phyloP scores from a whole-genome alignment of 30 jellyfish, hydroid and myxozoan species.

The Morbakka virulenta region DNA sequence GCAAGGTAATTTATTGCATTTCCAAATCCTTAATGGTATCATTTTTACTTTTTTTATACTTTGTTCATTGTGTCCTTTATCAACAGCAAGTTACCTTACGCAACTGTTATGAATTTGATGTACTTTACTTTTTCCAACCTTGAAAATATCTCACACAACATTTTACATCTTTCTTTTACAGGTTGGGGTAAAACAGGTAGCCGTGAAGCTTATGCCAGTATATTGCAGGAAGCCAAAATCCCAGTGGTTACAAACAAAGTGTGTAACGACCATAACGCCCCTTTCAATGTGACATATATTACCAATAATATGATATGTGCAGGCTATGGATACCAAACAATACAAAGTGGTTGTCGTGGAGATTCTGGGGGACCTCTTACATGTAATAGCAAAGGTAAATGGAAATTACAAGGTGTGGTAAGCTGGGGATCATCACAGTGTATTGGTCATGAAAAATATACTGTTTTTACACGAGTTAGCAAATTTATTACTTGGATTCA shows the following conservation, averaged over 20 bases:
- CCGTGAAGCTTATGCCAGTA: constrained; percentile 7
- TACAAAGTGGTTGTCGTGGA: constrained; percentile 58
- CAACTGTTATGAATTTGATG: too few relatives aligned
- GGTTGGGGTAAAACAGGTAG: constrained; percentile 42
- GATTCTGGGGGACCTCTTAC: constrained; percentile 80
- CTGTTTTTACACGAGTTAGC: constrained; percentile 53
- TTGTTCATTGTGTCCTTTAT: too few relatives aligned
- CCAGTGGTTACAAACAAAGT: constrained; percentile 34
- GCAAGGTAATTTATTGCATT: too few relatives aligned
- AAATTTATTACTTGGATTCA: constrained; percentile 43
- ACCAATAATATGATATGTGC: constrained; percentile 67
- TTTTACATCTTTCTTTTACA: neutral
- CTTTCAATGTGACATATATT: constrained; percentile 11
- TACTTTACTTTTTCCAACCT: too few relatives aligned
- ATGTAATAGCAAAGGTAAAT: constrained; percentile 18
- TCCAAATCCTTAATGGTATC: too few relatives aligned
- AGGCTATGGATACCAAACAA: constrained; percentile 12
- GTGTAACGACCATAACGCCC: constrained; percentile 9
- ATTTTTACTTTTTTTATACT: too few relatives aligned
- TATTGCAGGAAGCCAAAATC: constrained; percentile 59
- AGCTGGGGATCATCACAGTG: constrained; percentile 60
- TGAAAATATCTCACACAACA: too few relatives aligned
- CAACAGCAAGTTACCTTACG: too few relatives aligned
- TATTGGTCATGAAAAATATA: constrained; percentile 30
- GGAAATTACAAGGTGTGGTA: constrained; percentile 63